Evolutionary conservation across 2,888 invertebrate species (phyloP).

Genomic region (Gari tellinella): DNA sequence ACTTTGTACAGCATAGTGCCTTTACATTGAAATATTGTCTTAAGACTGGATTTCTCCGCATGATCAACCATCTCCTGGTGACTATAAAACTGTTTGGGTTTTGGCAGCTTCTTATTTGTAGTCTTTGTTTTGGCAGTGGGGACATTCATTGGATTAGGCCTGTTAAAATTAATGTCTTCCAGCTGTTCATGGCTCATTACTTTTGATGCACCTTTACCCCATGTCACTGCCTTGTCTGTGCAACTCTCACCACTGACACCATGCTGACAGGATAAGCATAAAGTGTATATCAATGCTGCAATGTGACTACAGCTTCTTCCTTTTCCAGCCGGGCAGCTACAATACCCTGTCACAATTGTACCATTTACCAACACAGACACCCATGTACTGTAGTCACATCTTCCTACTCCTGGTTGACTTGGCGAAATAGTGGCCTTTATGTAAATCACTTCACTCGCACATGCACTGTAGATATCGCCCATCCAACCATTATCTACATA

Average conservation of each 20-base stretch:
- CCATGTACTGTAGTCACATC: conserved; percentile 24
- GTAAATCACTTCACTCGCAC: background rate
- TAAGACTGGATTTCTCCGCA: conserved; percentile 1
- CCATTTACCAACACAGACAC: background rate
- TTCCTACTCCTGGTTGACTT: conserved; percentile 33
- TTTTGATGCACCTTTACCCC: conserved; percentile 27
- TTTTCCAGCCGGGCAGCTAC: conserved; percentile 30
- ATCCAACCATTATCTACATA: conserved; percentile 38
- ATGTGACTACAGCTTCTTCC: conserved; percentile 33
- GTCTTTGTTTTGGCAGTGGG: background rate
- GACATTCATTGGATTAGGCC: conserved; percentile 4
- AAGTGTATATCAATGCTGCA: conserved; percentile 33
- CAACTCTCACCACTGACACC: conserved; percentile 34
- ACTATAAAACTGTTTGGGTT: conserved; percentile 20
- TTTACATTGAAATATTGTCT: conserved; percentile 14
- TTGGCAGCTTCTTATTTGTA: background rate
- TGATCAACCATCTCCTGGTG: conserved; percentile 9
- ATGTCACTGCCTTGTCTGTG: conserved; percentile 24
- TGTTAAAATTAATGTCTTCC: conserved; percentile 11
- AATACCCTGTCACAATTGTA: conserved; percentile 14
- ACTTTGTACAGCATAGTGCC: conserved; percentile 28
- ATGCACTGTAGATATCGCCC: conserved; percentile 5
- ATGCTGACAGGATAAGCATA: conserved; percentile 24
- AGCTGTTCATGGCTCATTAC: conserved; percentile 10
- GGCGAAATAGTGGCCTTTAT: conserved; percentile 10